Evolutionary conservation across 2,113 vertebrate genomes (phyloP), one percentile per base, ranked within the genome.

Genomic region (Charina bottae): DNA sequence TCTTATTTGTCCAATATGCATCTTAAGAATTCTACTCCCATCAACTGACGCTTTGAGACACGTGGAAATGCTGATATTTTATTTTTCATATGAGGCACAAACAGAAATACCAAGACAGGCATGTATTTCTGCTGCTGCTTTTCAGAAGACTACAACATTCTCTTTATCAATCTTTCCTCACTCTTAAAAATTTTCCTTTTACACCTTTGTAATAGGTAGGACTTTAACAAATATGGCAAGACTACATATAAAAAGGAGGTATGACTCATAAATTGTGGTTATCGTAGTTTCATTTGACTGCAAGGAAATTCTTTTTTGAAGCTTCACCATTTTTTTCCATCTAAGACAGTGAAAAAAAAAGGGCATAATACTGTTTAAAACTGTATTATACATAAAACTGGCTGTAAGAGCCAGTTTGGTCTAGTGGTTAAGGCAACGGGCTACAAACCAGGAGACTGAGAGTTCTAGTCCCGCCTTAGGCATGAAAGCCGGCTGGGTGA

Each of bases 1-100:
- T 94, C 96, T 96, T 96, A 97, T 94, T 96, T 93, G 93, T 94
- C 96, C 95, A 93, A 55, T 95, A 93, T 62, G 93, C 95, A 96
- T 94, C 94, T 93, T 92, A 93, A 92, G 89, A 94, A 97, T 96
- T 96, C 95, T 95, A 94, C 90, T 95, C 93, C 78, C 68, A 72
- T 92, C 91, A 33, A 94, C 94, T 93, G 93, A 95, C 90, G 94
- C 95, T 92, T 92, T 95, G 93, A 96, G 93, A 94, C 68, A 88
- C 78, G 94, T 92, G 72, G 91, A 59, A 15, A 94, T 24, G 54
- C 60, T 42, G 92, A 49, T 93, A 88, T 89, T 83, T 93, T 95
- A 95, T 92, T 92, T 93, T 85, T 60, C 89, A 85, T 83, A 42
- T 2, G 55, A 85, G 91, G 54, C 85, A 94, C 85, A 96, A 96